Base-by-base conservation (phyloP, 2,113 vertebrate species). In the Sander lucioperca region DNA sequence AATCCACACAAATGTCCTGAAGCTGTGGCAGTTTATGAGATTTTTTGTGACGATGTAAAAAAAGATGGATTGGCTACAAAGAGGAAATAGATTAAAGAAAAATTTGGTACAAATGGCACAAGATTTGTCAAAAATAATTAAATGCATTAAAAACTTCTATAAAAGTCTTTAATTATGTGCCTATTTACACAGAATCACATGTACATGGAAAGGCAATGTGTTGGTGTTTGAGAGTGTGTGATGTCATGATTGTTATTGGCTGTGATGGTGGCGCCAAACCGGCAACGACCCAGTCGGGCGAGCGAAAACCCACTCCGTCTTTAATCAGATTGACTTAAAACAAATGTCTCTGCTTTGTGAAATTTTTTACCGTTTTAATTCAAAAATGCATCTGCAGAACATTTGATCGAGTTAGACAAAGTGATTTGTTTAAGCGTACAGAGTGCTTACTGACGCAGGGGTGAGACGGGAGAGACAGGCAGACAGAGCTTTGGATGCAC, bases 361-460 rank as follows among this genome's bases (percentile, higher is more conserved):
- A 93, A 90, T 93, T 92, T 94, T 87, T 79, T 93, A 92, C 89
- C 90, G 93, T 92, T 92, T 91, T 89, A 91, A 93, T 94, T 91
- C 79, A 90, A 93, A 93, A 92, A 94, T 91, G 92, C 88, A 30
- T 88, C 88, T 89, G 84, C 45, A 12, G 90, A 87, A 90, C 78
- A 86, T 89, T 83, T 90, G 90, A 93, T 94, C 54, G 50, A 87
- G 90, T 94, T 94, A 93, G 79, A 80, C 13, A 18, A 59, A 84
- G 89, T 90, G 91, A 92, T 93, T 94, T 93, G 90, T 91, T 93
- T 93, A 92, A 89, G 91, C 63, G 56, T 84, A 83, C 83, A n/a
- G 59, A 89, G 83, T 54, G 77, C 86, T 88, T 79, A 79, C 77
- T 86, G 88, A 89, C 48, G 73, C 82, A 80, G 74, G 77, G 85